phyloP scores from a whole-genome alignment of 2,888 invertebrate species.

The Spisula solida region DNA sequence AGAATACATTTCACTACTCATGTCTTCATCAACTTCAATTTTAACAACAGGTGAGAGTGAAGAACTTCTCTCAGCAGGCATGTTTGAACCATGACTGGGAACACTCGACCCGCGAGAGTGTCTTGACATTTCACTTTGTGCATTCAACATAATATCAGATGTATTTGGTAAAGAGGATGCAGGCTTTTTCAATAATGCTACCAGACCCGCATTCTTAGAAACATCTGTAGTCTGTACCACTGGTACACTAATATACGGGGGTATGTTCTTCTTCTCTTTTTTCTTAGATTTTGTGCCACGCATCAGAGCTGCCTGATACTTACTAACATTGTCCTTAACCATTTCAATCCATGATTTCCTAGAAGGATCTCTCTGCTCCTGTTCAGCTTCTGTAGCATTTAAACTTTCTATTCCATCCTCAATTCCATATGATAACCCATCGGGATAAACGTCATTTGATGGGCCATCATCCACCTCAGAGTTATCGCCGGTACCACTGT shows the following conservation, averaged over 20 bases:
- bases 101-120: constrained; percentile 31
- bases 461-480: constrained; percentile 19
- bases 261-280: constrained; percentile 3
- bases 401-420: not conserved
- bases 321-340: constrained; percentile 65
- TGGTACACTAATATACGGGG: not conserved
- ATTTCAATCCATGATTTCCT: constrained; percentile 67
- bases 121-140: not conserved
- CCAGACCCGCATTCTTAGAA: constrained; percentile 24
- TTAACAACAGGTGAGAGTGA: constrained; percentile 64
- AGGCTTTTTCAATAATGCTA: constrained; percentile 39
- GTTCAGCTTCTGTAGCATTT: not conserved
- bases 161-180: not conserved
- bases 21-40: constrained; percentile 65
- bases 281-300: constrained; percentile 11
- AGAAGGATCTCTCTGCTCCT: not conserved
- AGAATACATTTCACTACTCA: constrained; percentile 22
- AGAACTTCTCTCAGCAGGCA: constrained; percentile 33
- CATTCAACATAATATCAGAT: not conserved
- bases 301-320: constrained; percentile 66
- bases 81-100: constrained; percentile 2
- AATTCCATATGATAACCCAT: not conserved
- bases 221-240: not conserved
- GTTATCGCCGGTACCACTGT: constrained; percentile 22
- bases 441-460: not conserved